Percentiles rank a stretch among this genome's conserved stretches.
phyloP scores from a whole-genome alignment of 2,113 vertebrate genomes.

The Oceanites oceanicus region DNA sequence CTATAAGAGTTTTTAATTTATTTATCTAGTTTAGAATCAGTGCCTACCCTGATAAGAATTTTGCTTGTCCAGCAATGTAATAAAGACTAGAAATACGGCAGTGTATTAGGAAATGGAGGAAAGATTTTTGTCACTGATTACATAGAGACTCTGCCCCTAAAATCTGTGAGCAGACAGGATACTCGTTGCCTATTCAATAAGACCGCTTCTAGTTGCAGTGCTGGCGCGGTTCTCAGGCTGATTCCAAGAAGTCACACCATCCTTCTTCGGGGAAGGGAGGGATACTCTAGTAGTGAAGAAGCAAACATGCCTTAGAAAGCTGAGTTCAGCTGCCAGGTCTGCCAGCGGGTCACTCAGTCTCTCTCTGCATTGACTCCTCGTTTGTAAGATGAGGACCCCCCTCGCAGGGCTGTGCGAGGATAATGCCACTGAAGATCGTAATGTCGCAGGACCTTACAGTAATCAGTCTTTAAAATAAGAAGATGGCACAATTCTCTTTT shows the following conservation, averaged over 20 bases:
- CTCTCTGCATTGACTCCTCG: fast-evolving
- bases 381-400: not conserved
- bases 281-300: not conserved
- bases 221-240: not conserved
- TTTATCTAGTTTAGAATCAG: not conserved
- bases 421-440: not conserved
- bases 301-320: not conserved
- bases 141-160: not conserved
- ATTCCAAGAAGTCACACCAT: not conserved
- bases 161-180: not conserved
- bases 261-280: not conserved
- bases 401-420: not conserved
- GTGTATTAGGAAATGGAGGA: not conserved
- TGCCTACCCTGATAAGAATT: not conserved
- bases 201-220: not conserved
- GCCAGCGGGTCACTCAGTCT: not conserved
- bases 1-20: not conserved
- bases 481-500: not conserved
- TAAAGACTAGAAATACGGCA: not conserved
- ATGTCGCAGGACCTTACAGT: not conserved
- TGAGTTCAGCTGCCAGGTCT: not conserved
- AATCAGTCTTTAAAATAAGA: not conserved
- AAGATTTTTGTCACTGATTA: fast-evolving
- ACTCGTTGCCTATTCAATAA: not conserved
- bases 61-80: not conserved